Base-by-base conservation (phyloP, 2,888 invertebrate genomes). In the Drosophila mulleri region DNA sequence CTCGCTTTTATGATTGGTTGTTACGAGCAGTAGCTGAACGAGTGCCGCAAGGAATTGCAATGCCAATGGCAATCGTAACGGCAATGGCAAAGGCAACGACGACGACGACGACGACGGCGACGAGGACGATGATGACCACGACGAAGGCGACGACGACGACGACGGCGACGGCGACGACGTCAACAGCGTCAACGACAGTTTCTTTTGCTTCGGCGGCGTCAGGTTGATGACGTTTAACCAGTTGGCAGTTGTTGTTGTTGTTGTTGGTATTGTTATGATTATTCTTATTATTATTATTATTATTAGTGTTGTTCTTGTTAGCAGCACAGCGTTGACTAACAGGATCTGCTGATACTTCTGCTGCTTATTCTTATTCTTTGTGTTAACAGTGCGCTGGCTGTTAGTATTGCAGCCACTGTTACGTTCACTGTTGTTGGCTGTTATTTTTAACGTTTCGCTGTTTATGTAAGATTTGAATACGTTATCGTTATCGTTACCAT, bases 141-240 rank as follows among this genome's bases (percentile, higher is more conserved):
- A 35, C 53, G 75, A 61, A 60, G 66, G 61, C 69, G 69, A 50
- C 48, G 50, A 20, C 50, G 50, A 50, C 48, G 50, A 20, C 50
- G 50, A 50, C 50, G 50, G 14, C 50, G 50, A 18, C 52, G 52
- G 4, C 52, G 35, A 67, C 67, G 66, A 69, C 69, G 69, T 61
- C 68, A 69, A 67, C 68, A 69, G 67, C 77, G 62, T 68, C 68
- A 60, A 41, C 67, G 57, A 69, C 67, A 72, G 67, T 68, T 74
- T 78, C 74, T 63, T 72, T 76, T 82, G 67, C 82, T 82, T 80
- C 70, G 76, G 79, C 67, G 80, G 82, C 80, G 80, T 82, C 80
- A 80, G 80, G 82, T 79, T 80, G 80, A 79, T 74, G 57, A 71
- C 62, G 75, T 77, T 68, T 75, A 67, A 41, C 67, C 70, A 69